phyloP scores from a whole-genome alignment of 2,113 vertebrate species.

The Ia io region DNA sequence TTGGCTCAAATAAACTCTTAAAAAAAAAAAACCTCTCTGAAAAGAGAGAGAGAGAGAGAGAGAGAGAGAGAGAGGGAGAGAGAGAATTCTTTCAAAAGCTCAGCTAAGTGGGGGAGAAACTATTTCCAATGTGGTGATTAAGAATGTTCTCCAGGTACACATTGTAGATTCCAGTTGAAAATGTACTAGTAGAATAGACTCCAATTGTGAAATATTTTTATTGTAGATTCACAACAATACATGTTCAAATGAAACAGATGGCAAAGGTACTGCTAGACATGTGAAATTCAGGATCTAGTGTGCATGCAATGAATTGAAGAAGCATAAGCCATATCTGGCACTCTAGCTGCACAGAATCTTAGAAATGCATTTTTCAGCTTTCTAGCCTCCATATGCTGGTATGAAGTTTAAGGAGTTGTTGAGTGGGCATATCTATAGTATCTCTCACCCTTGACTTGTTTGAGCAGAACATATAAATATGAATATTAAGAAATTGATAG shows the following conservation, averaged over 20 bases:
- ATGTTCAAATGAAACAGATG: constrained; percentile 89
- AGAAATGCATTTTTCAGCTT: not conserved
- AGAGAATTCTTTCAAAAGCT: constrained; percentile 79
- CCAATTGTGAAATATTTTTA: constrained; percentile 86
- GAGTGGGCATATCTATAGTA: not conserved
- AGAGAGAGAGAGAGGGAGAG: too few species aligned
- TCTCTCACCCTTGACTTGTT: not conserved
- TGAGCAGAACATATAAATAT: not conserved
- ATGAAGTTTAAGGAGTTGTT: not conserved
- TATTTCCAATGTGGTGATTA: constrained; percentile 86
- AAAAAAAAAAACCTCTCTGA: not conserved
- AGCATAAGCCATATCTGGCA: not conserved
- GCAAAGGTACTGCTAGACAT: constrained; percentile 90
- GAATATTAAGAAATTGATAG: not conserved
- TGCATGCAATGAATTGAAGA: not conserved
- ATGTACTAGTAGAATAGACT: constrained; percentile 82
- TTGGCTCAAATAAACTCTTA: not conserved
- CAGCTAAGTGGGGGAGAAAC: constrained; percentile 86
- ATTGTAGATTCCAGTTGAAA: constrained; percentile 88
- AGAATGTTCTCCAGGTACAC: constrained; percentile 93
- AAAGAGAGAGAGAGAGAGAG: too few species aligned
- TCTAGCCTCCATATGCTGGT: not conserved
- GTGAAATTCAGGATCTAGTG: constrained; percentile 86
- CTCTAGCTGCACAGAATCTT: not conserved
- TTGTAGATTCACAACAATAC: constrained; percentile 92